Conservation (phyloP, 2,888 invertebrate genomes). For the Spodoptera littoralis region DNA sequence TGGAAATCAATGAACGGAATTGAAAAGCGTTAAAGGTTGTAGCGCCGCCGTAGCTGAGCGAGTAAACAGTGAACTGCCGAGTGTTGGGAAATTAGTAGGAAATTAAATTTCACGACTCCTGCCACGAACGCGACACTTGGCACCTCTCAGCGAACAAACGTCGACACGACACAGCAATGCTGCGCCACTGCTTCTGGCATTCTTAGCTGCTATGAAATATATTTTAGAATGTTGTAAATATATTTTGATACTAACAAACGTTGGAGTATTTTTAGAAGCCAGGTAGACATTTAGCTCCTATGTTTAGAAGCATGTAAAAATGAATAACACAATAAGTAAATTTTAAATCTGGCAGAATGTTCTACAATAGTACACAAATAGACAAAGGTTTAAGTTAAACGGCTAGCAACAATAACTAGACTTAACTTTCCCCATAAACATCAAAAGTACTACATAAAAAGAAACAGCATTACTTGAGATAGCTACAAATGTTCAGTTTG, state of each 20-base stretch:
- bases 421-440: not conserved
- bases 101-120: constrained; percentile 71
- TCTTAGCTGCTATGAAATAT: constrained; percentile 5
- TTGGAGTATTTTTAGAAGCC: too few species aligned
- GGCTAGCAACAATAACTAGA: not conserved
- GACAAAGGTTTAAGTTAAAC: too few species aligned
- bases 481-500: constrained; percentile 44
- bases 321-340: too few species aligned
- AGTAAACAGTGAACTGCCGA: constrained; percentile 60
- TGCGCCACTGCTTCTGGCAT: constrained; percentile 13
- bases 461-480: constrained; percentile 22
- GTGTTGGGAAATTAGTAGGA: constrained; percentile 73
- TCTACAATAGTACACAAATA: too few species aligned
- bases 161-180: constrained; percentile 34
- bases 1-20: constrained; percentile 60
- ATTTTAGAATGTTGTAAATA: constrained; percentile 11
- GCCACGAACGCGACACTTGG: constrained; percentile 54
- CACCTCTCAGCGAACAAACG: constrained; percentile 51
- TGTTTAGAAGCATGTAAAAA: too few species aligned
- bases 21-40: constrained; percentile 47
- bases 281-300: too few species aligned
- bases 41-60: constrained; percentile 42
- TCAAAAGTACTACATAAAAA: constrained; percentile 1
- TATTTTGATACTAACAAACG: not conserved
- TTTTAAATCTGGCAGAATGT: too few species aligned